phyloP scores from a whole-genome alignment of 2,797 vertebrate species.

The Eidolon dupreanum region DNA sequence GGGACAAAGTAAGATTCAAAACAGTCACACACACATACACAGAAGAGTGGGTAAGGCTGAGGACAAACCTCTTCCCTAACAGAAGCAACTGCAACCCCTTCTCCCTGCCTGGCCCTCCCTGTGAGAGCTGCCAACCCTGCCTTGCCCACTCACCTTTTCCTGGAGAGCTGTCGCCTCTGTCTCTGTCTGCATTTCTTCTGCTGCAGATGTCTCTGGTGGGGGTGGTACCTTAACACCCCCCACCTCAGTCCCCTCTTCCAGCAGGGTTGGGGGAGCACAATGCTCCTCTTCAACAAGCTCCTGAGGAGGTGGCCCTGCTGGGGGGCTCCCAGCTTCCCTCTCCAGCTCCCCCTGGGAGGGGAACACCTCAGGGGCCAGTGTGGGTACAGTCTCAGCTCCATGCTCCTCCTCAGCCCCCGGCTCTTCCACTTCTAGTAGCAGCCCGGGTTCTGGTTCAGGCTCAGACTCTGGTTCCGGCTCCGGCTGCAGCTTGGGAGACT shows the following conservation, averaged over 20 bases:
- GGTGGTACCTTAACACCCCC: not conserved
- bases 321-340: not conserved
- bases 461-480: constrained; percentile 43
- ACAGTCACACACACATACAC: not conserved
- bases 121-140: not conserved
- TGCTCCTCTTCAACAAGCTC: constrained; percentile 68
- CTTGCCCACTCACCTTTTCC: constrained; percentile 85
- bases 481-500: constrained; percentile 54
- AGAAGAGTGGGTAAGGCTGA: too few relatives aligned
- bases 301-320: not conserved
- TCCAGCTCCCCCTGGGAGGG: constrained; percentile 57
- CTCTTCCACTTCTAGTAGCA: constrained; percentile 76
- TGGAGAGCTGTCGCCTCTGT: constrained; percentile 80
- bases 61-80: not conserved
- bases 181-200: constrained; percentile 74
- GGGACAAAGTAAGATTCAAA: constrained; percentile 16
- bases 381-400: not conserved
- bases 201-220: constrained; percentile 44
- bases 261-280: constrained; percentile 45
- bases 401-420: not conserved
- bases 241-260: constrained; percentile 59
- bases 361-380: constrained; percentile 37
- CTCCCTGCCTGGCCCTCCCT: too few relatives aligned
- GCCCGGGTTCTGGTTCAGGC: constrained; percentile 53
- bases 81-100: not conserved